A percentile compares a stretch with the other conserved stretches of the same genome.
Conservation (phyloP, 2,797 vertebrate genomes). For the Rhynchonycteris naso region DNA sequence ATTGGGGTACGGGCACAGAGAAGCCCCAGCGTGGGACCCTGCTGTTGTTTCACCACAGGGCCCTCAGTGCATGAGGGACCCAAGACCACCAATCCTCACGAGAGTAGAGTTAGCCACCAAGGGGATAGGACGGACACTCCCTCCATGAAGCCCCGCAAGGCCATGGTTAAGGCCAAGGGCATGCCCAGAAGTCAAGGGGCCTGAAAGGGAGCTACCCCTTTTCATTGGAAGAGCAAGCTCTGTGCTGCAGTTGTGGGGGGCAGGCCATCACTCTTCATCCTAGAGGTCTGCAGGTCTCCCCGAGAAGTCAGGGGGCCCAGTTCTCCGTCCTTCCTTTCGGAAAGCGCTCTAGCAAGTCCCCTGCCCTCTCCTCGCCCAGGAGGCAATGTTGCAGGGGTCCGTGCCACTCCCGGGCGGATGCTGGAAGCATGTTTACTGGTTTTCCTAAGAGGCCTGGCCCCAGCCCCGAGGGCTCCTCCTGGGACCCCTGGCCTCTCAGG, state of each 20-base stretch:
- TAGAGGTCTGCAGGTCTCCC: too few relatives aligned
- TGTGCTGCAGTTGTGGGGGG: too few relatives aligned
- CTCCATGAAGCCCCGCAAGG: neutral
- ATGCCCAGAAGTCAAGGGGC: neutral
- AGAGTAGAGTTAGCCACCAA: neutral
- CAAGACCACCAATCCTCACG: neutral
- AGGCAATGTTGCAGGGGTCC: neutral
- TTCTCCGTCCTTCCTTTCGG: neutral
- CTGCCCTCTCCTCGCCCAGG: neutral
- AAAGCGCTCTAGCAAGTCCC: neutral
- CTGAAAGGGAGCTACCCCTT: neutral
- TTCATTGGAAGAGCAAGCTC: accelerated
- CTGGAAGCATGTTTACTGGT: neutral
- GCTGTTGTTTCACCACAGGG: neutral
- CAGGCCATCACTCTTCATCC: too few relatives aligned
- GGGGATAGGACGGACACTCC: neutral
- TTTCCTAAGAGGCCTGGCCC: neutral
- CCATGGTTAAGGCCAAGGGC: neutral
- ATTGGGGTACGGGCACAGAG: neutral
- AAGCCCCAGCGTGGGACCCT: accelerated
- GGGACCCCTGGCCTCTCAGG: neutral
- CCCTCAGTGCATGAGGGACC: neutral
- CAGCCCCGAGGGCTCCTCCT: neutral
- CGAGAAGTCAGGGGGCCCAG: neutral
- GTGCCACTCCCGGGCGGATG: neutral